Conservation (phyloP, 2,888 invertebrate species). For the Nymphalis c-album region DNA sequence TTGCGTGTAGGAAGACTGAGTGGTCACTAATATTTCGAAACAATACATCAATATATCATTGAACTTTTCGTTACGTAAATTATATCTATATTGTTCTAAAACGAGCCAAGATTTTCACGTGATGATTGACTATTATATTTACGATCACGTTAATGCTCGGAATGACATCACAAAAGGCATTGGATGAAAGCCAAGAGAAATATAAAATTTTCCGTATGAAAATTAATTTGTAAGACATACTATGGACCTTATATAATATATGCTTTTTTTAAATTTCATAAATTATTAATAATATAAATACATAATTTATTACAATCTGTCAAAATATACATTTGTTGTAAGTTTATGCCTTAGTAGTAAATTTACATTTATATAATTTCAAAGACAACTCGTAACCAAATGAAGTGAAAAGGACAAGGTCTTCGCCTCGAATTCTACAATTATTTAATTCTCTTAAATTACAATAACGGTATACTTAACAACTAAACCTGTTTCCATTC, state of each 20-base stretch:
- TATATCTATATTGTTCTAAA: slow-evolving; percentile 7
- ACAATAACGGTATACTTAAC: slow-evolving; percentile 22
- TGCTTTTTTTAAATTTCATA: too few species aligned
- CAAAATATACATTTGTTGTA: not conserved
- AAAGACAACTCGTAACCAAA: slow-evolving; percentile 19
- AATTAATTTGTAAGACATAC: too few species aligned
- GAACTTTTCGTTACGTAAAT: slow-evolving; percentile 18
- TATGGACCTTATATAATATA: too few species aligned
- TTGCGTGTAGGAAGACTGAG: slow-evolving; percentile 41
- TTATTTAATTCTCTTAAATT: slow-evolving; percentile 23
- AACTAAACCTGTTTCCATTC: slow-evolving; percentile 29
- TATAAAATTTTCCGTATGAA: too few species aligned
- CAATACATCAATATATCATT: slow-evolving; percentile 40
- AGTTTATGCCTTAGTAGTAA: not conserved
- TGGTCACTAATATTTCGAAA: slow-evolving; percentile 44
- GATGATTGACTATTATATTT: slow-evolving; percentile 9
- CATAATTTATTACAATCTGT: too few species aligned
- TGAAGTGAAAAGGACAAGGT: slow-evolving; percentile 30
- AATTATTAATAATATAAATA: too few species aligned
- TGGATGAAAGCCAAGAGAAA: too few species aligned
- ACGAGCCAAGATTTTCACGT: slow-evolving; percentile 20
- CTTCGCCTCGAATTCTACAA: slow-evolving; percentile 26
- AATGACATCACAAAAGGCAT: not conserved
- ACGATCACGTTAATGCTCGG: not conserved
- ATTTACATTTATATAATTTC: not conserved